Percentiles rank a stretch among this genome's conserved stretches.
These are phyloP conservation scores for Dinomys branickii DNA, from an alignment of 2,113 vertebrate species.

Conservation along the genomic window DNA sequence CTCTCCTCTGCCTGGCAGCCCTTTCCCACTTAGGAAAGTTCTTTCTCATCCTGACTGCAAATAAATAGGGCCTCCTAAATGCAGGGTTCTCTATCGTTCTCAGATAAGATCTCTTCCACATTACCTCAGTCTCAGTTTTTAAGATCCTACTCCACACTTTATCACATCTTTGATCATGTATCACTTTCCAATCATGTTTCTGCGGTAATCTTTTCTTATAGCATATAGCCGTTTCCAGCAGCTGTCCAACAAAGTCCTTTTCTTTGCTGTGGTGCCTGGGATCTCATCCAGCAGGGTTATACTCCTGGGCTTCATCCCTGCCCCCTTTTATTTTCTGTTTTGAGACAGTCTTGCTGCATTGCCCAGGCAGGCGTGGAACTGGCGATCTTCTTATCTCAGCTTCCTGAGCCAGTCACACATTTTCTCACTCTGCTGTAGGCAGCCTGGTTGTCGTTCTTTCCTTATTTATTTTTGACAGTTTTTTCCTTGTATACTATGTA, in stretches of 20 bases:
- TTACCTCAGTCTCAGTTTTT: neutral
- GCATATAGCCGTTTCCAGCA: neutral
- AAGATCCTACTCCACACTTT: neutral
- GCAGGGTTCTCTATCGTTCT: neutral
- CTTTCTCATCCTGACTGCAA: neutral
- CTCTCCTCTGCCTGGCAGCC: neutral
- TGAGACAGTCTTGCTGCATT: neutral
- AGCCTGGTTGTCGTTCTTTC: neutral
- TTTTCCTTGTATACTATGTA: neutral
- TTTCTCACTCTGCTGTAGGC: neutral
- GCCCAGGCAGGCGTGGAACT: neutral
- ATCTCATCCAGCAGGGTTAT: neutral
- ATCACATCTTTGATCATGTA: neutral
- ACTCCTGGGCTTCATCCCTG: neutral
- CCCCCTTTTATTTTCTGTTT: neutral
- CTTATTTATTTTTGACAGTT: neutral
- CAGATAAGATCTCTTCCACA: no score
- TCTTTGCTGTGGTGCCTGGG: neutral
- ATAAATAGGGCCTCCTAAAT: neutral
- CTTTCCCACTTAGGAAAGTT: neutral
- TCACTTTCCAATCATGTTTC: neutral
- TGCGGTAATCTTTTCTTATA: neutral
- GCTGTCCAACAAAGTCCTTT: neutral
- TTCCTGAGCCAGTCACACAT: neutral
- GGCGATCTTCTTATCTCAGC: neutral